Base-by-base conservation (phyloP, 1,140 invertebrate genomes). In the Acromyrmex echinatior region DNA sequence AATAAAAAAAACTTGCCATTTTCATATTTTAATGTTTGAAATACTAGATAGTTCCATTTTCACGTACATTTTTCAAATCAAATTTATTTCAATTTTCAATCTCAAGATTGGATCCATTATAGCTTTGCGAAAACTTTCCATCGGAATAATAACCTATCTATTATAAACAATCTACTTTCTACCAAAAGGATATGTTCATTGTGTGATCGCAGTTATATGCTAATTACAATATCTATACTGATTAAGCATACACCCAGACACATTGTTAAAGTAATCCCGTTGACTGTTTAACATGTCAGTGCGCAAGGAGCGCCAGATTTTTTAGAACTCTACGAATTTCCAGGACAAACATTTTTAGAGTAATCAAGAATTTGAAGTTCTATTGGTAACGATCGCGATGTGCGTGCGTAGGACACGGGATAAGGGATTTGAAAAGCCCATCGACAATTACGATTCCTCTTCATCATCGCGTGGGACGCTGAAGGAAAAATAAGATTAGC, bases 401-500 rank as follows among this genome's bases (percentile, higher is more conserved):
- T 35, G 25, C 31, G 39, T 35, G 51, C 35, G 53, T 82, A 25
- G 53, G 39, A 73, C 14, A 6, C 45, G 28, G 45, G 39, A 35
- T 12, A 62, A 66, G 62, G n/a, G n/a, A 62, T 74, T 65, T 28
- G 60, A 84, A 81, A 82, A 82, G 68, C 63, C 25, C 18, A 39
- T 28, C 39, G 56, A 81, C 68, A 73, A 74, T 82, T 51, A 49
- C 21, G 68, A 56, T 25, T 60, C 25, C 25, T 82, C 53, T 10
- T 82, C 68, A n/a, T 12, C 25, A 14, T 62, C 39, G 80, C 70
- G 80, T 84, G 70, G 80, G 80, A 84, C 21, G 76, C 21, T n/a
- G 62, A 53, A 45, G n/a, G 28, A 66, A 79, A 79, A 56, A 78
- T 14, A 66, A 79, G 74, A 21, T 56, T 65, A 49, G 39, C 68